Base-by-base conservation (phyloP, 2,797 vertebrate species). In the Nyctalus aviator region DNA sequence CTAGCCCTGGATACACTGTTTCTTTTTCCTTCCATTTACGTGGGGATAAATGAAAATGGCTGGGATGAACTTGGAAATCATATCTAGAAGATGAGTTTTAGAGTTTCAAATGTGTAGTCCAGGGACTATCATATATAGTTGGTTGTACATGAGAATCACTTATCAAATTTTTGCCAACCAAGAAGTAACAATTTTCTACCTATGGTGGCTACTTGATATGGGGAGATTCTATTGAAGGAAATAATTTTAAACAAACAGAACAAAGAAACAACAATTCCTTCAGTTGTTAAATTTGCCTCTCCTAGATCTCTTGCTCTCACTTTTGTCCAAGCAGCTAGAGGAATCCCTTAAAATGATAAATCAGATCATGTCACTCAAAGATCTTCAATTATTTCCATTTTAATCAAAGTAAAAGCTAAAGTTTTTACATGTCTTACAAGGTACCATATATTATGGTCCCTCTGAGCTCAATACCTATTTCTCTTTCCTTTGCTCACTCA, bases 11-110 rank as follows among this genome's bases (percentile, higher is more conserved):
- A 37, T 17, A 71, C 8, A 5, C 8, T 53, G 0, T 55, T 81
- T 30, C 12, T 13, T 62, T 69, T 46, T 37, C 11, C 10, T 85
- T 79, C 10, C 6, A 41, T 62, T 72, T 41, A 8, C 9, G 25
- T 84, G 10, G 37, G 82, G 73, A 88, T 57, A 59, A 88, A 53
- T 48, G 8, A 23, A 83, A 76, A 86, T 41, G 21, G 5, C 17
- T 53, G 27, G 32, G 3, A 12, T 69, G 48, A 64, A 30, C 50
- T 37, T 83, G 7, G 13, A 84, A 78, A 85, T 57, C 20, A 64
- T 25, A 48, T 5, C 5, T 14, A 73, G 50, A 71, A 48, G 32
- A 83, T 30, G 25, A 17, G 73, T 83, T 35, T 62, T 78, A 44
- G 55, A 78, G 35, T 30, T 85, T 96, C 50, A 32, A 32, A 32